phyloP scores from a whole-genome alignment of 1,140 invertebrate genomes.

The Hyphantria cunea region DNA sequence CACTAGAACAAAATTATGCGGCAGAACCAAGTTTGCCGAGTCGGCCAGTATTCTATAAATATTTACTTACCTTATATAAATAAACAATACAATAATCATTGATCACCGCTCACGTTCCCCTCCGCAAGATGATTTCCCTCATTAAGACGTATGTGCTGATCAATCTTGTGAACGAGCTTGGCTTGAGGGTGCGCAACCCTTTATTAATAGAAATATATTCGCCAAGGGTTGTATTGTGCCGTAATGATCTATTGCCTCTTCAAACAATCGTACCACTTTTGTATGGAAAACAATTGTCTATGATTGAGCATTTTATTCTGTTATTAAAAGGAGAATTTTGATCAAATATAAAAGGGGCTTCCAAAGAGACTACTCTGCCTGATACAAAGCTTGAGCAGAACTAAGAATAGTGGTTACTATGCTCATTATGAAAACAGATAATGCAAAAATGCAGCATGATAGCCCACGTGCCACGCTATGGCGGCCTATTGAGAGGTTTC shows the following conservation, averaged over 20 bases:
- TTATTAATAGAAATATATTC: slow-evolving; percentile 19
- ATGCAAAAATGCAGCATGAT: no score
- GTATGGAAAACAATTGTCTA: background rate
- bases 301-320: background rate
- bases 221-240: background rate
- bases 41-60: no score
- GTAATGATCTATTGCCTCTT: slow-evolving; percentile 15
- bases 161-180: slow-evolving; percentile 16
- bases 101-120: background rate
- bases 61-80: background rate
- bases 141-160: slow-evolving; percentile 27
- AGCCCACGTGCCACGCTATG: no score
- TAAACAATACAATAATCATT: background rate
- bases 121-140: slow-evolving; percentile 1
- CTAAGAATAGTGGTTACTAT: no score
- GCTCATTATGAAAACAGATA: no score
- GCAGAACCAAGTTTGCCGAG: no score
- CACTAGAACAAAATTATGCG: no score
- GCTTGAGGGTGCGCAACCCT: slow-evolving; percentile 16
- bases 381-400: no score
- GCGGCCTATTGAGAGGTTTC: no score
- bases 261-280: background rate
- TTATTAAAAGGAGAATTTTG: background rate
- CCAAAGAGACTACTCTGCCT: no score
- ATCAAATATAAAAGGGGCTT: no score